Evolutionary conservation across 30 jellyfish, hydroid and myxozoan species (phyloP).

Genomic region (Aurelia sp.): DNA sequence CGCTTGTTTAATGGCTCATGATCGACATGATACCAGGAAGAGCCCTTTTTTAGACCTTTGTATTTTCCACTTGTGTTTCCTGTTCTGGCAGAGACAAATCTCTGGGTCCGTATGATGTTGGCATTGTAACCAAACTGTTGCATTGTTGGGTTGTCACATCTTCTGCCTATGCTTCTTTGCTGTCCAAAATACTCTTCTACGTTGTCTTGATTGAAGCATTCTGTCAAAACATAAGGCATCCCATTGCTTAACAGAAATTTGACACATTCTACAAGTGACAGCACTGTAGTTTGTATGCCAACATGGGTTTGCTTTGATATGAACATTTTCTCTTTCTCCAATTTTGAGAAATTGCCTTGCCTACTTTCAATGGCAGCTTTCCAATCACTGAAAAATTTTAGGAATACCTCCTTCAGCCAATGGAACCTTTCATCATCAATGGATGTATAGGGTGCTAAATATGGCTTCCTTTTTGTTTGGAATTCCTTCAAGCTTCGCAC

Average conservation of each 20-base stretch:
- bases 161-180: slow-evolving; percentile 43
- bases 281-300: slow-evolving; percentile 21
- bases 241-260: not conserved
- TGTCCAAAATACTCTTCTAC: slow-evolving; percentile 51
- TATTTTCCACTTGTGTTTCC: not conserved
- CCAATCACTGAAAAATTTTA: slow-evolving; percentile 26
- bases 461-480: slow-evolving; percentile 42
- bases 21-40: not conserved
- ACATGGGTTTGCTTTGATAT: not conserved
- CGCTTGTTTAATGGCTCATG: not conserved
- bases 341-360: slow-evolving; percentile 1
- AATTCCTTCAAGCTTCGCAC: slow-evolving; percentile 30
- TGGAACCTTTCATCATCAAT: slow-evolving; percentile 28
- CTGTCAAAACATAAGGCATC: slow-evolving; percentile 35
- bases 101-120: slow-evolving; percentile 16
- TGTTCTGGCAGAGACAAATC: not conserved
- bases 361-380: slow-evolving; percentile 13
- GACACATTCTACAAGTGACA: slow-evolving; percentile 12
- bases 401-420: slow-evolving; percentile 36
- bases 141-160: slow-evolving; percentile 14
- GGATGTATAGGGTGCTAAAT: slow-evolving; percentile 44
- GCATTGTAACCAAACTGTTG: slow-evolving; percentile 46
- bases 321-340: slow-evolving; percentile 16
- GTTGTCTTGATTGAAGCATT: slow-evolving; percentile 30
- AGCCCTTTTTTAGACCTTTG: slow-evolving; percentile 2